Base-by-base conservation (phyloP, 2,113 vertebrate species). In the Platichthys flesus region DNA sequence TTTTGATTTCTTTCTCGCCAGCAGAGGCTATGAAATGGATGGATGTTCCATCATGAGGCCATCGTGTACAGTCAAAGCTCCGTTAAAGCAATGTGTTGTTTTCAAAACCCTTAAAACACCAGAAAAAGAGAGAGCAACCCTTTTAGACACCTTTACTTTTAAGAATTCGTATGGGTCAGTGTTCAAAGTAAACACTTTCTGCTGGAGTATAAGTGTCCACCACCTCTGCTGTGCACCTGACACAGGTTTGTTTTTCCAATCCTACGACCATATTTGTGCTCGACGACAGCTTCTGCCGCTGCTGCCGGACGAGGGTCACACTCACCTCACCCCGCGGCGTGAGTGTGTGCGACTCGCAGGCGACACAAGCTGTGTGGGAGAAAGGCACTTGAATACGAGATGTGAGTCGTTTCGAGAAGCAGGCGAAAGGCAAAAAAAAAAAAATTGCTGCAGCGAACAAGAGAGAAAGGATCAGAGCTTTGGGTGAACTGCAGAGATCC, bases 181-280 rank as follows among this genome's bases (percentile, higher is more conserved):
- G 51, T 67, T 83, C 20, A 64, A 13, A 40, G 56, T 63, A 55
- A 84, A 78, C 66, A 61, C 49, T 67, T 67, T 51, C 35, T 49
- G 26, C 10, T 26, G 7, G 40, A 68, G 6, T 54, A 3, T 54
- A 56, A 16, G 59, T 79, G 57, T 72, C 68, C 37, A 13, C 58
- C 26, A 74, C 20, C 65, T 73, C 52, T 59, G 13, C 66, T 68
- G 55, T 54, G 58, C 63, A 59, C 72, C 47, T 14, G 40, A 64
- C 51, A 37, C 59, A 58, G 18, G 20, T 78, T 76, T 81, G 54
- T 70, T 83, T 75, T 78, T 58, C 64, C 61, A 76, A 40, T 71
- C 42, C 64, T 55, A 56, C 14, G 45, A 58, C 18, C n/a, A 12
- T 55, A 24, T 66, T 66, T 79, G 51, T 61, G 54, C 83, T 83